These are phyloP conservation scores for Babyrousa celebensis DNA, from an alignment of 2,797 vertebrate species.

Conservation along the genomic window DNA sequence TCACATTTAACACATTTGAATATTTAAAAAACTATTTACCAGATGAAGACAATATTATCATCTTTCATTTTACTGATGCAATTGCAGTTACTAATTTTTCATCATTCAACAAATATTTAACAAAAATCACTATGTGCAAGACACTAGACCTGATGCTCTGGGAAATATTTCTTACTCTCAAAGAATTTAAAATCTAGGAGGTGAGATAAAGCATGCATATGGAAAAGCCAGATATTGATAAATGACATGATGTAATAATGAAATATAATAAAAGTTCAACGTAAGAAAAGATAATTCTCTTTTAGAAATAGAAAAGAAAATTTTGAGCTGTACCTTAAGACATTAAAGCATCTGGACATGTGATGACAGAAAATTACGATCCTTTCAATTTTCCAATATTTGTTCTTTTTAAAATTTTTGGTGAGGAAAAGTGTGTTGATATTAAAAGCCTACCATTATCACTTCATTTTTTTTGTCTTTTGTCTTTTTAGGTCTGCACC, in stretches of 20 bases:
- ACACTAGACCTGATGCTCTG: neutral
- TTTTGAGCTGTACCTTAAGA: neutral
- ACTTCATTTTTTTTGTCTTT: neutral
- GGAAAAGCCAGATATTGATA: conserved; percentile 54
- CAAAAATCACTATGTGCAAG: conserved; percentile 35
- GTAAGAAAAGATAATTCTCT: neutral
- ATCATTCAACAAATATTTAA: conserved; percentile 62
- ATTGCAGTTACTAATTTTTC: conserved; percentile 65
- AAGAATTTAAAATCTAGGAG: conserved; percentile 28
- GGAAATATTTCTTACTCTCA: conserved; percentile 4
- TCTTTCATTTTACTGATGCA: conserved; percentile 49
- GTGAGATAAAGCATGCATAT: neutral
- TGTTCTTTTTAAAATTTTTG: neutral
- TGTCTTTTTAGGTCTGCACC: too few species aligned
- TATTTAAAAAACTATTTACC: conserved; percentile 58
- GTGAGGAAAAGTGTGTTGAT: neutral
- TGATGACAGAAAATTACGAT: conserved; percentile 22
- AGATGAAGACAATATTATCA: conserved; percentile 51
- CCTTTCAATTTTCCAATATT: neutral
- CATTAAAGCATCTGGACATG: neutral
- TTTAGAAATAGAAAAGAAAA: conserved; percentile 32
- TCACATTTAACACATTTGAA: conserved; percentile 51
- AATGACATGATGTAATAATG: neutral
- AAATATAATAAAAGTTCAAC: conserved; percentile 49
- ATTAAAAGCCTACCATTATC: neutral